Evolutionary conservation across 2,888 invertebrate genomes (phyloP).

Genomic region (Synergus itoensis): DNA sequence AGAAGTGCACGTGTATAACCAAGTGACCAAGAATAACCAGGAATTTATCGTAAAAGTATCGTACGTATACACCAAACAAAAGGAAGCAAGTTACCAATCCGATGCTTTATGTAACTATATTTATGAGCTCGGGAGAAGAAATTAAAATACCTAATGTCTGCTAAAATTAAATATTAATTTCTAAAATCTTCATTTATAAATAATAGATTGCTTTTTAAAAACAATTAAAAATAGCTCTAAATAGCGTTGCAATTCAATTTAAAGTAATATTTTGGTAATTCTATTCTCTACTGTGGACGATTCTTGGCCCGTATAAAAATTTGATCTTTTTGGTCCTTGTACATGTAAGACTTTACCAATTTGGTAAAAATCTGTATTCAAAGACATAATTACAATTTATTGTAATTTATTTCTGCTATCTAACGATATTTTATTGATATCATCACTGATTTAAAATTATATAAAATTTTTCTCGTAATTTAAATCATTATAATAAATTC

Average conservation of each 20-base stretch:
- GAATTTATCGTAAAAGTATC: slow-evolving; percentile 31
- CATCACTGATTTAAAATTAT: not conserved
- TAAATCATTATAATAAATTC: not conserved
- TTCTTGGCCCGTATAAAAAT: not conserved
- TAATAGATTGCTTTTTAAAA: too few species aligned
- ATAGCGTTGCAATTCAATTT: too few species aligned
- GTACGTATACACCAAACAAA: not conserved
- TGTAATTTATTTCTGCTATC: not conserved
- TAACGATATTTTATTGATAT: not conserved
- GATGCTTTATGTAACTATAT: slow-evolving; percentile 8
- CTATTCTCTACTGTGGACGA: not conserved
- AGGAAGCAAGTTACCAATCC: not conserved
- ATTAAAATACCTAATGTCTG: not conserved
- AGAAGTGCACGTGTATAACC: not conserved
- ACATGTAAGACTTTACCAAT: not conserved
- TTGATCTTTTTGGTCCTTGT: not conserved
- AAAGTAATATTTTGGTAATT: not conserved
- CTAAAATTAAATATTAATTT: not conserved
- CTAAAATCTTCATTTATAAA: not conserved
- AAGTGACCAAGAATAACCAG: slow-evolving; percentile 30
- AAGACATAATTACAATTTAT: not conserved
- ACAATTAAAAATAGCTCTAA: too few species aligned
- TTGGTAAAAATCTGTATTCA: not conserved
- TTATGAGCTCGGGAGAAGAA: slow-evolving; percentile 29
- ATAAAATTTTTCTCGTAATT: not conserved